A percentile compares a stretch with the other conserved stretches of the same genome.
Conservation (phyloP, 35 echinoderm and acorn worm species). For the Stichopus chloronotus region DNA sequence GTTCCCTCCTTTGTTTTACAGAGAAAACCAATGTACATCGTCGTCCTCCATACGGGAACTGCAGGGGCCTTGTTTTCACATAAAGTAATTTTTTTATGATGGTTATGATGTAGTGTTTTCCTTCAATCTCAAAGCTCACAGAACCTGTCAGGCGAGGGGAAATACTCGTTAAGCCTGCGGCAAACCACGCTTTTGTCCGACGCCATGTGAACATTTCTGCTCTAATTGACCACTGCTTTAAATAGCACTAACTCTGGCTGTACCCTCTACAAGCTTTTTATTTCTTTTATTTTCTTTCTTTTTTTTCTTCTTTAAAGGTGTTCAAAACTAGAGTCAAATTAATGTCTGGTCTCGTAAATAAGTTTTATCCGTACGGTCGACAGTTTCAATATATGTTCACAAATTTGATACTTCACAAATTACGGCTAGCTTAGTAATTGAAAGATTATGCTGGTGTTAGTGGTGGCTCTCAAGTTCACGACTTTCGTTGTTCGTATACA, state of each 20-base stretch:
- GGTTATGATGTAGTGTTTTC: background rate
- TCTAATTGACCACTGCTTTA: constrained; percentile 48
- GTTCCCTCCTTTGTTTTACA: too few species aligned
- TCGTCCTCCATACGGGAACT: too few species aligned
- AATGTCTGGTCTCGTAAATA: constrained; percentile 2
- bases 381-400: background rate
- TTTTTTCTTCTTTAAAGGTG: too few species aligned
- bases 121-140: constrained; percentile 8
- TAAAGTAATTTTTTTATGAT: background rate
- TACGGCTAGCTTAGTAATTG: background rate
- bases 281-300: too few species aligned
- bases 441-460: background rate
- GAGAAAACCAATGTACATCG: too few species aligned
- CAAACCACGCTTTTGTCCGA: constrained; percentile 21
- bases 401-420: constrained; percentile 9
- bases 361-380: background rate
- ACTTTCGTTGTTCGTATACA: too few species aligned
- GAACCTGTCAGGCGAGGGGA: background rate
- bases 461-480: too few species aligned
- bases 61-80: too few species aligned
- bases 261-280: background rate
- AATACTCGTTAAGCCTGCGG: constrained; percentile 5
- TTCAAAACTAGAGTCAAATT: background rate
- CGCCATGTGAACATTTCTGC: constrained; percentile 1
- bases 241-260: background rate